These are phyloP conservation scores for Falco cherrug DNA, from an alignment of 2,797 vertebrate species.

Conservation along the genomic window DNA sequence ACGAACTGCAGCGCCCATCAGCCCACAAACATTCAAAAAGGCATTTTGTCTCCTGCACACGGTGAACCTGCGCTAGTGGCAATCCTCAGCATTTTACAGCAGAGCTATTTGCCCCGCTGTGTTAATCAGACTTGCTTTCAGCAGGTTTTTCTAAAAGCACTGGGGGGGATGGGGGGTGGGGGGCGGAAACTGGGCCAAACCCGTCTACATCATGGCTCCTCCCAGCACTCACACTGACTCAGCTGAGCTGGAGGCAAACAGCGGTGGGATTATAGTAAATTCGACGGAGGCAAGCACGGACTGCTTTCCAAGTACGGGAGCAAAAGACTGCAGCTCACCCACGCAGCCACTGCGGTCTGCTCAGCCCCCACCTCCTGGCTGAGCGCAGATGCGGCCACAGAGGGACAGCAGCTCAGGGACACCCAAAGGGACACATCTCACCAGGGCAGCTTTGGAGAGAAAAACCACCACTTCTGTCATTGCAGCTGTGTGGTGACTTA, in stretches of 20 bases:
- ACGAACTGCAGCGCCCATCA: not conserved
- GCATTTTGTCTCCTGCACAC: not conserved
- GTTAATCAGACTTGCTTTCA: constrained; percentile 12
- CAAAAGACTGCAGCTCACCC: not conserved
- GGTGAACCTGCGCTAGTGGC: not conserved
- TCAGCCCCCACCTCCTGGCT: not conserved
- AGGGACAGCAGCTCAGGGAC: not conserved
- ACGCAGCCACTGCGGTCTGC: not conserved
- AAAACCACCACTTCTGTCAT: not conserved
- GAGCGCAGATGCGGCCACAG: not conserved
- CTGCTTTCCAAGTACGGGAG: not conserved
- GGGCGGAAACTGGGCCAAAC: not conserved
- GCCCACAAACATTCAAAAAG: not conserved
- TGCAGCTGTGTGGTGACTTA: not conserved
- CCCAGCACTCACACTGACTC: not conserved
- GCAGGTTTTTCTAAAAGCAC: not conserved
- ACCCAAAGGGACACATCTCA: not conserved
- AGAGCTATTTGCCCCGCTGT: not conserved
- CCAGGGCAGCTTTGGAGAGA: not conserved
- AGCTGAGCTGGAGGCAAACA: not conserved
- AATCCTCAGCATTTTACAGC: not conserved
- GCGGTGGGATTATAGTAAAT: not conserved
- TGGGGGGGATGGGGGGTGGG: no score
- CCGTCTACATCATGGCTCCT: not conserved
- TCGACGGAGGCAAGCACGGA: not conserved